Conservation (phyloP, 2,113 vertebrate species). For the Chroicocephalus ridibundus region DNA sequence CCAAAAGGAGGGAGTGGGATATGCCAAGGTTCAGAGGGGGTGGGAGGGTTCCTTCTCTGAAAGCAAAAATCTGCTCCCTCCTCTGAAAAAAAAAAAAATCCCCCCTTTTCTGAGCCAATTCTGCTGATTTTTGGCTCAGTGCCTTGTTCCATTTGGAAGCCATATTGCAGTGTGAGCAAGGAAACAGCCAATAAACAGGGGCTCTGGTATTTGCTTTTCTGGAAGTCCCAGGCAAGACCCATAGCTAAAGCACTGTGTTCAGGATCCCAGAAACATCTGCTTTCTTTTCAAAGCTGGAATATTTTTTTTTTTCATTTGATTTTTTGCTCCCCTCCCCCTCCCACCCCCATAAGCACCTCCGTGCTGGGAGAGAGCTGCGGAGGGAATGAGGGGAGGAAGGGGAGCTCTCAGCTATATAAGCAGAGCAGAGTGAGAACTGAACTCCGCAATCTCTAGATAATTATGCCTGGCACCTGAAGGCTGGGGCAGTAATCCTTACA, state of each 20-base stretch:
- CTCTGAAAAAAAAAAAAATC: neutral
- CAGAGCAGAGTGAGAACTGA: conserved; percentile 2
- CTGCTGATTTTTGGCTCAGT: conserved; percentile 10
- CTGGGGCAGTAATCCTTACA: neutral
- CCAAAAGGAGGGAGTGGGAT: neutral
- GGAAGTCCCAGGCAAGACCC: conserved; percentile 1
- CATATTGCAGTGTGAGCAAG: conserved; percentile 22
- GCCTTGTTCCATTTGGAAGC: conserved; percentile 36
- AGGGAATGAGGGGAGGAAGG: neutral
- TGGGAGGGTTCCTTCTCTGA: neutral
- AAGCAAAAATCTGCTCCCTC: neutral
- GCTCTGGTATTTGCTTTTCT: conserved; percentile 26
- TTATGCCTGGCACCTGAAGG: conserved; percentile 29
- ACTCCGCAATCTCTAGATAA: neutral
- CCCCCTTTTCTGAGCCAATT: neutral
- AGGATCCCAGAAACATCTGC: conserved; percentile 46
- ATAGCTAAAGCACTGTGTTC: neutral
- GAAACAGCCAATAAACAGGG: conserved; percentile 37
- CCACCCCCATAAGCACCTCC: neutral
- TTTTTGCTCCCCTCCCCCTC: neutral
- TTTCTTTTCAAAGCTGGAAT: conserved; percentile 39
- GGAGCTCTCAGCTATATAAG: neutral
- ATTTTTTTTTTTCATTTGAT: neutral
- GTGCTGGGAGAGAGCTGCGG: neutral
- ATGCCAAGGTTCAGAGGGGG: neutral